Conservation (phyloP, 2,113 vertebrate genomes). For the Sinosuthora webbiana region DNA sequence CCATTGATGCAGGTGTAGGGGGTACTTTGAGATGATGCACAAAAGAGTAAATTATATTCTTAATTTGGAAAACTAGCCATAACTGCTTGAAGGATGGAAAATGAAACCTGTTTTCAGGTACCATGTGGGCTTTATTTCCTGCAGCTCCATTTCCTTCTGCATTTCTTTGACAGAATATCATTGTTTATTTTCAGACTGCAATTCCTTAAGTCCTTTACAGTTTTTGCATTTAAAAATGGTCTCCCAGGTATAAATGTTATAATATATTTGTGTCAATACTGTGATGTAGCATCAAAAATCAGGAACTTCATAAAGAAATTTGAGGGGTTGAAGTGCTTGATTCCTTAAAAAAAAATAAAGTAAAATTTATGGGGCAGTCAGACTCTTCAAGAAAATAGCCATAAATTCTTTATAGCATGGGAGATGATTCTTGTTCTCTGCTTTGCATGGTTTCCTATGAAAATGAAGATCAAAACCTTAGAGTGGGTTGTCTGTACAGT, state of each 20-base stretch:
- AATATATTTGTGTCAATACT: not conserved
- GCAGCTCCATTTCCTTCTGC: not conserved
- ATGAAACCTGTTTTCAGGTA: not conserved
- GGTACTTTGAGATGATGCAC: not conserved
- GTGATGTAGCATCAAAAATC: not conserved
- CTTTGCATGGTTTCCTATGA: not conserved
- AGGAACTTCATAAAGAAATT: not conserved
- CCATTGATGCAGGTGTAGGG: fast-evolving
- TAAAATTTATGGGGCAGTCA: not conserved
- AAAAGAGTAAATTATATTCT: not conserved
- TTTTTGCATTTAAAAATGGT: not conserved
- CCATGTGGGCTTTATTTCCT: not conserved
- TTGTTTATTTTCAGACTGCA: not conserved
- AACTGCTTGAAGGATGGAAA: not conserved
- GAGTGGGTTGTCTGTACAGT: not conserved
- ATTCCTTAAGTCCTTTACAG: not conserved
- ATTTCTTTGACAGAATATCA: not conserved
- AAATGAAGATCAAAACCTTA: not conserved
- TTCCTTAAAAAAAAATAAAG: not conserved
- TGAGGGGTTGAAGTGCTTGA: not conserved
- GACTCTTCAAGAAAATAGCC: not conserved
- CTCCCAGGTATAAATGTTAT: not conserved
- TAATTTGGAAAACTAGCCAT: not conserved
- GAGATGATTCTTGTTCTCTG: not conserved
- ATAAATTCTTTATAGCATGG: not conserved